Base-by-base conservation (phyloP, 2,888 invertebrate genomes). In the Hirtodrosophila duncani region DNA sequence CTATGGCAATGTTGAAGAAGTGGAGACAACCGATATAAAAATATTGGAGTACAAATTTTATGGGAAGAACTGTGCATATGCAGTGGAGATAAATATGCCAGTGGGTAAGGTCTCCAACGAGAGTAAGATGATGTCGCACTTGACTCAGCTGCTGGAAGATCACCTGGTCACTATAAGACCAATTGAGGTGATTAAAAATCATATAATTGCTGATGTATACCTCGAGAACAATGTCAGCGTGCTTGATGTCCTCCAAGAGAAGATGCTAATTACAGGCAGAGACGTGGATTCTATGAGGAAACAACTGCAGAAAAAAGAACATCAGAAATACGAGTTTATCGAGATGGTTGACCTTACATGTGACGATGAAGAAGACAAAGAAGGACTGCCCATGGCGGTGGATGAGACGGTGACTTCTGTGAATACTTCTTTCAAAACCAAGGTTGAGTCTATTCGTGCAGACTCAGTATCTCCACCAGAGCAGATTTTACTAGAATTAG, bases 1-100 rank as follows among this genome's bases (percentile, higher is more conserved):
- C 83, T 93, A 93, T 58, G 94, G 94, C 24, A 92, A 93, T 80
- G 84, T 86, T 0, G 93, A 93, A 84, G 84, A 86, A 3, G 77
- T 93, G 69, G 45, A 87, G 83, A 79, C 67, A n/a, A 63, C 65
- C 2, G 63, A 86, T 1, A 42, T 91, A 0, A 90, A 89, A 71
- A 83, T 84, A 48, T 84, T 91, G 4, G 88, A 90, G 45, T 67
- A 88, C 1, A 68, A 70, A 41, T 85, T 86, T 53, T 90, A 89
- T 83, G 86, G 52, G 11, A 61, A 79, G 37, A 66, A 62, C n/a
- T 83, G 83, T 46, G 78, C 84, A n/a, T 83, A 72, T 39, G 86
- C 79, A 2, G 60, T 84, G 14, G 85, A 85, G 55, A 57, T 87
- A 3, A 86, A 85, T 71, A 55, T 87, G 9, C 87, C 87, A 3